A percentile compares a stretch with the other conserved stretches of the same genome.
Conservation (phyloP, 2,888 invertebrate species). For the Cheilosia vulpina region DNA sequence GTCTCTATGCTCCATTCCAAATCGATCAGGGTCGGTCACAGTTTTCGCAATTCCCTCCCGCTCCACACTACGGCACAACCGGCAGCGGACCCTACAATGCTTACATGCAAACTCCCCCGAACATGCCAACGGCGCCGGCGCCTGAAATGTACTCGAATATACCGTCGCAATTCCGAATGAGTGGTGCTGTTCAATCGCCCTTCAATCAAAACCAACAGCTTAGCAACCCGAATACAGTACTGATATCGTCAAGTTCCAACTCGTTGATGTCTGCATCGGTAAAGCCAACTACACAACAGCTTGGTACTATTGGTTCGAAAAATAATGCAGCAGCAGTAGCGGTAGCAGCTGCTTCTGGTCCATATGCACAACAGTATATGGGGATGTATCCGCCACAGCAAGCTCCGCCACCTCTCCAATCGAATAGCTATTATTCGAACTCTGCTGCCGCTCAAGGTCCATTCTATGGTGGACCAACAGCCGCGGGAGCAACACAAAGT, state of each 20-base stretch:
- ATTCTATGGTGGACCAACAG: slow-evolving; percentile 81
- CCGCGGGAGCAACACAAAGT: slow-evolving; percentile 81
- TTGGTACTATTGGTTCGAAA: slow-evolving; percentile 90
- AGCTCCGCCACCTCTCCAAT: slow-evolving; percentile 82
- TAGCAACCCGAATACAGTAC: slow-evolving; percentile 93
- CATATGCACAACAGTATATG: slow-evolving; percentile 82
- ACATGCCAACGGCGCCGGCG: slow-evolving; percentile 86
- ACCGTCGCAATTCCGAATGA: slow-evolving; percentile 86
- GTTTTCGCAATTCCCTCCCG: slow-evolving; percentile 89
- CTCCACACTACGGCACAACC: slow-evolving; percentile 85
- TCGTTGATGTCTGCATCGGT: slow-evolving; percentile 95
- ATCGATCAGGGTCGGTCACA: slow-evolving; percentile 89
- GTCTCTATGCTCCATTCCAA: slow-evolving; percentile 93
- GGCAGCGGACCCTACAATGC: slow-evolving; percentile 87
- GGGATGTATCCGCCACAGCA: slow-evolving; percentile 82
- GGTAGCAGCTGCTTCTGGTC: slow-evolving; percentile 76
- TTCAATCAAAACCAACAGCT: slow-evolving; percentile 92
- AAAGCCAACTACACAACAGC: slow-evolving; percentile 90
- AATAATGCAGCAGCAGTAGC: slow-evolving; percentile 80
- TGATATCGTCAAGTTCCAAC: slow-evolving; percentile 94
- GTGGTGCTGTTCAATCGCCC: slow-evolving; percentile 85
- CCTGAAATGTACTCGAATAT: slow-evolving; percentile 89
- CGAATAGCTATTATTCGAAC: slow-evolving; percentile 83
- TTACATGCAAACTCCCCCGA: slow-evolving; percentile 87
- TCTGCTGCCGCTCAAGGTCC: slow-evolving; percentile 83